Conservation (phyloP, 2,888 invertebrate species). For the Melinaea menophilus region DNA sequence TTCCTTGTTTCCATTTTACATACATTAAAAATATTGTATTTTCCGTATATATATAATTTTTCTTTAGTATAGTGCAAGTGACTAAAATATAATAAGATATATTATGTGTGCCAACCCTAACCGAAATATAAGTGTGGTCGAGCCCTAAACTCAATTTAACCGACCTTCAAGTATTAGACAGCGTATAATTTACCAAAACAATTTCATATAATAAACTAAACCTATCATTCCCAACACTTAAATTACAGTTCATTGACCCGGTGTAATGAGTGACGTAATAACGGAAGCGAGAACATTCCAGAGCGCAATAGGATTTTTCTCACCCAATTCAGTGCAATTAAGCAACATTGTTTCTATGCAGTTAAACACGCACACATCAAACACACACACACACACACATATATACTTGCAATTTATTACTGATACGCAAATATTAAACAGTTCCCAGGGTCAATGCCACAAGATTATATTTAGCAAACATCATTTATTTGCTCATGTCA, state of each 20-base stretch:
- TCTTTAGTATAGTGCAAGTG: too few relatives aligned
- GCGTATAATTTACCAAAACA: conserved; percentile 3
- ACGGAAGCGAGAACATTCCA: conserved; percentile 49
- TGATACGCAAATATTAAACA: conserved; percentile 40
- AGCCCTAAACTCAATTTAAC: background rate
- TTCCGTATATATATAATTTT: too few relatives aligned
- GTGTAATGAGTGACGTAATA: conserved; percentile 44
- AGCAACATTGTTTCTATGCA: conserved; percentile 48
- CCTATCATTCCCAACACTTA: conserved; percentile 20
- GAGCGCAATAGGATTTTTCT: conserved; percentile 50
- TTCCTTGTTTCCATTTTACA: too few relatives aligned
- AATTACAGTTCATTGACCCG: conserved; percentile 47
- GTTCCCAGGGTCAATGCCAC: conserved; percentile 52
- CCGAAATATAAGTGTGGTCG: background rate
- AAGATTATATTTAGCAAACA: conserved; percentile 39
- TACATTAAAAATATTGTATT: too few relatives aligned
- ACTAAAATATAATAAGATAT: too few relatives aligned
- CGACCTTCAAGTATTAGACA: too few relatives aligned
- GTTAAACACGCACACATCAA: conserved; percentile 36
- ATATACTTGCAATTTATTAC: conserved; percentile 13
- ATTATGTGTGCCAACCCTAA: background rate
- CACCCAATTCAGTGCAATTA: conserved; percentile 62
- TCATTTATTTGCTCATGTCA: conserved; percentile 35
- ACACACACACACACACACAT: conserved; percentile 29
- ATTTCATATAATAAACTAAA: conserved; percentile 1